Percentiles rank a stretch among this genome's conserved stretches.
phyloP scores from a whole-genome alignment of 1,140 invertebrate species.

The Saccostrea cuccullata region DNA sequence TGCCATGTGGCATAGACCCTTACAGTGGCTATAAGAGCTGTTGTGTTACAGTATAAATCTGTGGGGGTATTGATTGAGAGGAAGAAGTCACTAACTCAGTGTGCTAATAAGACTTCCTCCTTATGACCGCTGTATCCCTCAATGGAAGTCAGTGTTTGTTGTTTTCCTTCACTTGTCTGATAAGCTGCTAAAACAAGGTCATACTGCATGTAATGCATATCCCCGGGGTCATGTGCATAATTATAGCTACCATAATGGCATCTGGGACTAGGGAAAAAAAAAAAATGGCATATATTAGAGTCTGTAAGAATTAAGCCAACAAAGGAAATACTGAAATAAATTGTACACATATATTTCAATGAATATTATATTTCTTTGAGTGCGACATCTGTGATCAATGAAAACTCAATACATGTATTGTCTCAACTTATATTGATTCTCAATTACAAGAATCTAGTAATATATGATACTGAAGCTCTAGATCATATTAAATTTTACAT shows the following conservation, averaged over 20 bases:
- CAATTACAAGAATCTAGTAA: neutral
- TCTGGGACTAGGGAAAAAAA: neutral
- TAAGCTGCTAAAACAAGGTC: neutral
- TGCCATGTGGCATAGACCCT: no score
- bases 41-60: no score
- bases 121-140: neutral
- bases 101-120: neutral
- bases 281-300: neutral
- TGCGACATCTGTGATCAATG: conserved; percentile 15
- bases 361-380: neutral
- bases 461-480: neutral
- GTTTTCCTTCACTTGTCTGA: neutral
- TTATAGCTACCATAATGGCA: neutral
- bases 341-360: neutral
- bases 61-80: no score
- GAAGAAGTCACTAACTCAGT: no score
- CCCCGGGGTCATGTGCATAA: neutral
- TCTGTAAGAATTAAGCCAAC: neutral
- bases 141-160: neutral
- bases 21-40: no score
- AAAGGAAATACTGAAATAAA: neutral
- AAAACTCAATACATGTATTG: neutral
- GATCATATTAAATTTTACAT: neutral
- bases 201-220: neutral
- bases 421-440: neutral